A percentile compares a stretch with the other conserved stretches of the same genome.
Evolutionary conservation across 2,888 invertebrate genomes (phyloP).

Genomic region (Andrena flavipes): DNA sequence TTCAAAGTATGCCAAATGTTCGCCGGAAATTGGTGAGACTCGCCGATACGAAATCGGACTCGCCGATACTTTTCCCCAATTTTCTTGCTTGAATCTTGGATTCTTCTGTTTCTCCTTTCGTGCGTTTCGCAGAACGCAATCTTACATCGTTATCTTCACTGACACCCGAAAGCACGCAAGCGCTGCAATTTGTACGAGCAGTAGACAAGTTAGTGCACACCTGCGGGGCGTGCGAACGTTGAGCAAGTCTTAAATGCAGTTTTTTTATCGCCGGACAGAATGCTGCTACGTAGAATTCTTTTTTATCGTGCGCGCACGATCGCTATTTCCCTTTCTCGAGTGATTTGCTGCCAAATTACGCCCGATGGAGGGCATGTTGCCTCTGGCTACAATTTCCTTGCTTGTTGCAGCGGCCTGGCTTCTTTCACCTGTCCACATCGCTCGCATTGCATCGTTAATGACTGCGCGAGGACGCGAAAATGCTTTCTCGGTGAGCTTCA

Average conservation of each 20-base stretch:
- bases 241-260: background rate
- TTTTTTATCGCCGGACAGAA: background rate
- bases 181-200: slow-evolving; percentile 1
- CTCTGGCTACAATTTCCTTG: slow-evolving; percentile 42
- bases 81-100: background rate
- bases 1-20: background rate
- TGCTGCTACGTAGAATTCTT: slow-evolving; percentile 13
- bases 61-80: background rate
- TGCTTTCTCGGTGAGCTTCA: slow-evolving; percentile 1
- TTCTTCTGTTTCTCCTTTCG: background rate
- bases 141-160: background rate
- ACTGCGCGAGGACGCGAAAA: background rate
- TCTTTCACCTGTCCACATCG: slow-evolving; percentile 8
- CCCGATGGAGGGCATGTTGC: slow-evolving; percentile 22
- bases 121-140: background rate
- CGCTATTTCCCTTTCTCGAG: slow-evolving; percentile 43
- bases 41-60: background rate
- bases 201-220: background rate
- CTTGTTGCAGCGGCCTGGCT: background rate
- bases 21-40: background rate
- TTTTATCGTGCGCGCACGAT: slow-evolving; percentile 54
- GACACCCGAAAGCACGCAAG: background rate
- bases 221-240: background rate
- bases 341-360: slow-evolving; percentile 52
- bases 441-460: slow-evolving; percentile 17